Percentiles rank a stretch among this genome's conserved stretches.
These are phyloP conservation scores for Nomia melanderi DNA, from an alignment of 1,140 invertebrate genomes.

Conservation along the genomic window DNA sequence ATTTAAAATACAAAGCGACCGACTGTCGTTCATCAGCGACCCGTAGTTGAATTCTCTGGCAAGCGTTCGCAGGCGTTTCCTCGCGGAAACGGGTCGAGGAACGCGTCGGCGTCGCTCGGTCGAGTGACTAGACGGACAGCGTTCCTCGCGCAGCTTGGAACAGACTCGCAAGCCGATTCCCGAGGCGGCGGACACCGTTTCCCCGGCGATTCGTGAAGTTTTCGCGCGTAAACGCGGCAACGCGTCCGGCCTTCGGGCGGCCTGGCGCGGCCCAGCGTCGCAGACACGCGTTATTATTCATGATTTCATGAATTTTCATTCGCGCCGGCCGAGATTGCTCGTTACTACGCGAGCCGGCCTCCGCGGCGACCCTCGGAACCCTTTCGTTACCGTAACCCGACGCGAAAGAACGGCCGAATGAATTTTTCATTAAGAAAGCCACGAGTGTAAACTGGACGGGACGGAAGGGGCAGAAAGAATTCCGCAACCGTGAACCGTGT, in stretches of 20 bases:
- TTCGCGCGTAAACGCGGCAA: background rate
- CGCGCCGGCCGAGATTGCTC: conserved; percentile 53
- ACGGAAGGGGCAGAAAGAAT: background rate
- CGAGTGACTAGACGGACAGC: background rate
- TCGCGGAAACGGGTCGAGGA: background rate
- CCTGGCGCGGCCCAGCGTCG: too few species aligned
- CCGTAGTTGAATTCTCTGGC: conserved; percentile 29
- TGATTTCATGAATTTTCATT: conserved; percentile 78
- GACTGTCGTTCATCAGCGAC: conserved; percentile 1
- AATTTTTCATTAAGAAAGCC: conserved; percentile 43
- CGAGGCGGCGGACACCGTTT: background rate
- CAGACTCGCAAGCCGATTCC: background rate
- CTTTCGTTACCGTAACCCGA: background rate
- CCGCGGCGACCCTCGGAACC: background rate
- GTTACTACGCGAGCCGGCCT: conserved; percentile 48
- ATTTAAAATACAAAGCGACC: too few species aligned
- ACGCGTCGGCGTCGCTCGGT: conserved; percentile 6
- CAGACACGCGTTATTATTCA: conserved; percentile 74
- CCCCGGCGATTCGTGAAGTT: background rate
- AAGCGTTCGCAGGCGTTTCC: background rate
- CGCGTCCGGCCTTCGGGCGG: background rate
- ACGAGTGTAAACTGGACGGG: conserved; percentile 39
- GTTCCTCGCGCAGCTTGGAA: too few species aligned
- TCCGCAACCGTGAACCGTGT: conserved; percentile 18
- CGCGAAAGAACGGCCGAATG: background rate